Base-by-base conservation (phyloP, 2,797 vertebrate genomes). In the Sebastes minor region DNA sequence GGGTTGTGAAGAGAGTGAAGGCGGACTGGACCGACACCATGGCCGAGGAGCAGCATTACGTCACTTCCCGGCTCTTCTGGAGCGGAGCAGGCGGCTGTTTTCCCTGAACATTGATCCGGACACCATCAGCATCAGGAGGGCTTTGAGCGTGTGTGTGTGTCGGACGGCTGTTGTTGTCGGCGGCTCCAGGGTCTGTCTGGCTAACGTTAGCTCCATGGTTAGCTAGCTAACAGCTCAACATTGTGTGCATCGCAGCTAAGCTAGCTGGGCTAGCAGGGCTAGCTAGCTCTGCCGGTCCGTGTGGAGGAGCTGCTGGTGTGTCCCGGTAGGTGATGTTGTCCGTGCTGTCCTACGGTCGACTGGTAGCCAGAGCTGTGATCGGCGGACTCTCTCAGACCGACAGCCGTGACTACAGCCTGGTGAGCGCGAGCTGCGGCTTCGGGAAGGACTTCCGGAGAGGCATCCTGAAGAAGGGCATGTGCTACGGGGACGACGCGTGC, bases 381-480 rank as follows among this genome's bases (percentile, higher is more conserved):
- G 97, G 98, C 87, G 97, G 98, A 92, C 97, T 99, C 12, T 98
- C 98, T 83, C 98, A 99, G 94, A 98, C 98, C 1, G 98, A 99
- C 93, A 94, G 97, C 88, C 96, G 98, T 71, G 98, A 99, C 93
- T 99, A 99, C 96, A 98, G 98, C 89, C 94, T 99, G 93, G 97
- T 99, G 91, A 98, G 98, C 0, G 98, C 98, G 62, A 98, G 97
- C 95, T 99, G 97, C 86, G 98, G 98, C 85, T 99, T 99, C 77
- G 98, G 98, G 28, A 99, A 99, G 86, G 98, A 99, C 89, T 97
- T 99, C 93, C 96, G 98, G 61, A 99, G 97, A 95, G 98, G 98
- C 86, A 98, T 98, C 90, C 95, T 98, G 35, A 99, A 99, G 96
- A 99, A 99, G 88, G 98, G 98, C 82, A 98, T 97, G 96, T 99